Base-by-base conservation (phyloP, 2,797 vertebrate species). In the Lithobates pipiens region DNA sequence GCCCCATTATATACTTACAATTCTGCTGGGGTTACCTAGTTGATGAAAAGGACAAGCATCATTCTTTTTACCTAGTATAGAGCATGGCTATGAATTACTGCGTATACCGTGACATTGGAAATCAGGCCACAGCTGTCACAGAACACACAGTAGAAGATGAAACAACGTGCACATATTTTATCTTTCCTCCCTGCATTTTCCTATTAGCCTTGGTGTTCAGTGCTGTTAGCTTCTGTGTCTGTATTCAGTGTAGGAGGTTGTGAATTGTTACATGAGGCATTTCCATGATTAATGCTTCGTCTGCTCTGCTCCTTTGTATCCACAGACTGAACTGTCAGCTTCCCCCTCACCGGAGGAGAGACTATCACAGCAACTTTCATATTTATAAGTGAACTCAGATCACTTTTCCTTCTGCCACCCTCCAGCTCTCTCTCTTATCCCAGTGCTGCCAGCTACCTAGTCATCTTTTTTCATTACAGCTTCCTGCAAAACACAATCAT, bases 281-380 rank as follows among this genome's bases (percentile, higher is more conserved):
- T 44, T 32, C 39, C 10, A 23, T 73, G 36, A 73, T 73, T n/a
- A 73, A 73, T 73, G 71, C 39, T n/a, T 13, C 39, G 11, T 44
- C 71, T 44, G n/a, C 39, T 23, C 34, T 23, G 23, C 70, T 36
- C 10, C 18, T 9, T 9, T 78, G 15, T 79, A 27, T 68, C 25
- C 42, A n/a, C 16, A 69, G 39, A 7, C 76, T 78, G 61, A 78
- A 67, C 23, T 80, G 77, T 80, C 77, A 70, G 10, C 67, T 18
- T 21, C 10, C 42, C 16, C 42, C 25, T 27, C 44, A 21, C 21
- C 10, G 25, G 65, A 69, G 39, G 63, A 27, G 63, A 46, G 7
- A 69, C n/a, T 27, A 54, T n/a, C 10, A 68, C 27, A 42, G n/a
- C 25, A 68, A 25, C 36, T 44, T 39, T 69, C 11, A 42, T 32